Base-by-base conservation (phyloP, 1,140 invertebrate species). In the Scaptomyza pallida region DNA sequence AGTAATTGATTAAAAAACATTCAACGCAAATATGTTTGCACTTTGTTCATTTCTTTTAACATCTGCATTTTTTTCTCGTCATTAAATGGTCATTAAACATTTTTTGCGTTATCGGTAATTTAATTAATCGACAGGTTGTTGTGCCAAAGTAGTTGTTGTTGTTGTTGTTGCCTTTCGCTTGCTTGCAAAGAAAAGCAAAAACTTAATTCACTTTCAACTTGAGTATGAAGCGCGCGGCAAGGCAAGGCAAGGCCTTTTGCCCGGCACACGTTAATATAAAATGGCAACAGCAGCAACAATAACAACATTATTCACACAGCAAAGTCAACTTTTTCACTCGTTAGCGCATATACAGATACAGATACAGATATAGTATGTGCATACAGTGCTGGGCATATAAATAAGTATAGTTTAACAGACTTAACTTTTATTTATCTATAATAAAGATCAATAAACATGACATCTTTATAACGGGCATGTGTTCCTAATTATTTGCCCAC, bases 181-280 rank as follows among this genome's bases (percentile, higher is more conserved):
- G 63, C 57, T 54, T 44, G 15, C 48, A 68, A 73, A 75, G 60
- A 81, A 76, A 81, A 76, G 50, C 56, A 65, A 76, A 81, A 81
- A 77, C 65, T 81, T 73, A 81, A 81, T 81, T 81, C 78, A 81
- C 78, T 81, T 81, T 81, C 78, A 81, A 74, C 78, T 80, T 67
- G 68, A 72, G 61, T 64, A 56, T 61, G 57, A 67, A 67, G 62
- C 62, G n/a, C n/a, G n/a, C n/a, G 56, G 63, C 73, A 72, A 75
- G 72, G 73, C 63, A n/a, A n/a, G 56, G 63, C 73, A 72, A 75
- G 72, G 73, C 63, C 73, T 67, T 60, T 67, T 56, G 50, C 63
- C 63, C 50, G 21, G 26, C 26, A 15, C 1, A 40, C 51, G 63
- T 68, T 72, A 48, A 63, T 63, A 70, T 45, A 47, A 64, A 78